phyloP scores from a whole-genome alignment of 2,888 invertebrate genomes.

The Lathronympha strigana region DNA sequence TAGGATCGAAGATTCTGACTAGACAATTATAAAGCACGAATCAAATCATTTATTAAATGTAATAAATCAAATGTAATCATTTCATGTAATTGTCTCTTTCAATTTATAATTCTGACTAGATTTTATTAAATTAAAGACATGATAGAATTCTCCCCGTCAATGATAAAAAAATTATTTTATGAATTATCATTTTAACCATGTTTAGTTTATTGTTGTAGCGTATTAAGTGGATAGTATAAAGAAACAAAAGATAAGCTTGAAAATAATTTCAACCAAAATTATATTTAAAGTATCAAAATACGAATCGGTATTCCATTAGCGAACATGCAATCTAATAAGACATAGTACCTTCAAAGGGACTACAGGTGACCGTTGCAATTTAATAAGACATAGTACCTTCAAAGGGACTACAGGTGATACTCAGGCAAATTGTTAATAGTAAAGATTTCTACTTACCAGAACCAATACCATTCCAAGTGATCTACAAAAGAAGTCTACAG shows the following conservation, averaged over 20 bases:
- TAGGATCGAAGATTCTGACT: no score
- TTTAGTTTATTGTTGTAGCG: no score
- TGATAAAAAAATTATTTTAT: no score
- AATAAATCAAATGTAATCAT: no score
- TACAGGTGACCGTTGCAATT: constrained; percentile 6
- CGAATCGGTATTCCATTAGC: neutral
- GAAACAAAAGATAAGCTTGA: neutral
- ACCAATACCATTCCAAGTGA: constrained; percentile 53
- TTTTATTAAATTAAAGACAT: no score
- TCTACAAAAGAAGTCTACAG: constrained; percentile 58
- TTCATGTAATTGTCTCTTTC: no score
- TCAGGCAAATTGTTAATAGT: constrained; percentile 37
- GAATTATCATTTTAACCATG: no score
- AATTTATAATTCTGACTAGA: no score
- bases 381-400: neutral
- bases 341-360: neutral
- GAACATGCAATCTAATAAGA: constrained; percentile 7
- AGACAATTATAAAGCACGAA: no score
- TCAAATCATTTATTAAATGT: no score
- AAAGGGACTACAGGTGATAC: neutral
- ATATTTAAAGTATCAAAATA: neutral
- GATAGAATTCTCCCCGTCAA: no score
- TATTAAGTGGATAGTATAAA: no score
- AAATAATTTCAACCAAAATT: neutral
- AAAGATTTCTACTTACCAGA: constrained; percentile 60